Evolutionary conservation across 1,140 invertebrate genomes (phyloP).

Genomic region (Saccostrea cuccullata): DNA sequence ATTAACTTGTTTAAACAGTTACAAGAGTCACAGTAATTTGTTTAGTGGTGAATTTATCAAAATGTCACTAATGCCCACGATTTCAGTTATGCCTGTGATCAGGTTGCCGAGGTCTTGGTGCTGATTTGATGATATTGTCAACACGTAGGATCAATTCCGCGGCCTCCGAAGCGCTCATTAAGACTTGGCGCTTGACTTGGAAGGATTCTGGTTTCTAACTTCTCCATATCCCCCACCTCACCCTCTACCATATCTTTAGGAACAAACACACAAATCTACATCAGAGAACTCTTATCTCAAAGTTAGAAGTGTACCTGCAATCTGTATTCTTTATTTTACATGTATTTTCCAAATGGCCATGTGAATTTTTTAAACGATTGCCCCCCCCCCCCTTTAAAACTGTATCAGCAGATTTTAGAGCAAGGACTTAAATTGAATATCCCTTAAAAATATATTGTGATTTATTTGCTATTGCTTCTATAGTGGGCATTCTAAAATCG

Average conservation of each 20-base stretch:
- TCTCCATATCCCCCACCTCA: conserved; percentile 90
- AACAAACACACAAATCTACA: too few relatives aligned
- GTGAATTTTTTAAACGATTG: too few relatives aligned
- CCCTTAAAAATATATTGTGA: too few relatives aligned
- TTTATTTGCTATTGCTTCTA: too few relatives aligned
- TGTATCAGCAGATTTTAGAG: too few relatives aligned
- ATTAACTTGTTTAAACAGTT: too few relatives aligned
- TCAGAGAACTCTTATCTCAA: neutral
- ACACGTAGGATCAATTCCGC: conserved; percentile 99
- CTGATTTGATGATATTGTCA: conserved; percentile 97
- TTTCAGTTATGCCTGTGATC: conserved; percentile 83
- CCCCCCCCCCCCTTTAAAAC: too few relatives aligned
- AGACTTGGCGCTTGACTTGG: conserved; percentile 96
- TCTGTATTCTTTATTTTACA: too few relatives aligned
- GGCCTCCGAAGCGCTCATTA: conserved; percentile 96
- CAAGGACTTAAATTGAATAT: too few relatives aligned
- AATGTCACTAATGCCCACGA: neutral
- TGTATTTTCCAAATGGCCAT: too few relatives aligned
- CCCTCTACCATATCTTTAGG: conserved; percentile 90
- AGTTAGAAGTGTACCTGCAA: too few relatives aligned
- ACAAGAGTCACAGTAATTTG: neutral
- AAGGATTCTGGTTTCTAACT: conserved; percentile 97
- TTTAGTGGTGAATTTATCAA: neutral
- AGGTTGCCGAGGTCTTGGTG: conserved; percentile 92
- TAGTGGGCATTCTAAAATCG: too few relatives aligned